These are phyloP conservation scores for Esperia sulphurella DNA, from an alignment of 2,888 invertebrate species.

Conservation along the genomic window DNA sequence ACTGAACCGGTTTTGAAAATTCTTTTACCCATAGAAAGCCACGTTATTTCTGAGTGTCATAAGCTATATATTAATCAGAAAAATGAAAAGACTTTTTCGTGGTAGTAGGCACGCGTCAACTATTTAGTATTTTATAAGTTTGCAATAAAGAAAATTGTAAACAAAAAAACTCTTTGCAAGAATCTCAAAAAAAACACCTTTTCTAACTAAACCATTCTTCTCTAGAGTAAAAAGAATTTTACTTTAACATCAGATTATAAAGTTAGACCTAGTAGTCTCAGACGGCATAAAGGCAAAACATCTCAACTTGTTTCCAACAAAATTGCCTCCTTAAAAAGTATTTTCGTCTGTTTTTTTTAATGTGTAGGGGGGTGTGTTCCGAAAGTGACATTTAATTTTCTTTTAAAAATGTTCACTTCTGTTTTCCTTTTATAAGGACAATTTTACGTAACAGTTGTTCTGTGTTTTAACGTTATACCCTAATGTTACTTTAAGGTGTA, in stretches of 20 bases:
- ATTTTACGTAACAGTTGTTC: neutral
- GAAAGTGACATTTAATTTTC: conserved; percentile 26
- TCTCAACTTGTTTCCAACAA: neutral
- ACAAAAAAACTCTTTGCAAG: neutral
- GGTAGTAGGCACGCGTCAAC: too few species aligned
- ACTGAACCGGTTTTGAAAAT: too few species aligned
- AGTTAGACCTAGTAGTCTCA: neutral
- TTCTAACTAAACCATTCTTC: too few species aligned
- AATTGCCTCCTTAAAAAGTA: neutral
- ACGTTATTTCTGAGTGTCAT: too few species aligned
- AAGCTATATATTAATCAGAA: too few species aligned
- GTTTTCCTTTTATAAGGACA: neutral
- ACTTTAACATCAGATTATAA: too few species aligned
- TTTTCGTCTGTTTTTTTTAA: neutral
- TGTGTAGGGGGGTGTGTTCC: conserved; percentile 1
- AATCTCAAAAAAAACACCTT: neutral
- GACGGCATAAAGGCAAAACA: neutral
- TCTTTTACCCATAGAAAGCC: too few species aligned
- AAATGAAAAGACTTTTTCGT: too few species aligned
- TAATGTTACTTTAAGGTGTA: conserved; percentile 51
- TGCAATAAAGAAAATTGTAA: too few species aligned
- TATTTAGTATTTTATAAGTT: too few species aligned
- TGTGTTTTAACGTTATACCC: neutral
- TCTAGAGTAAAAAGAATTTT: too few species aligned
- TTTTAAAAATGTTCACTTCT: conserved; percentile 16